Percentiles rank a stretch among this genome's conserved stretches.
Conservation (phyloP, 2,113 vertebrate species). For the Phodopus roborovskii region DNA sequence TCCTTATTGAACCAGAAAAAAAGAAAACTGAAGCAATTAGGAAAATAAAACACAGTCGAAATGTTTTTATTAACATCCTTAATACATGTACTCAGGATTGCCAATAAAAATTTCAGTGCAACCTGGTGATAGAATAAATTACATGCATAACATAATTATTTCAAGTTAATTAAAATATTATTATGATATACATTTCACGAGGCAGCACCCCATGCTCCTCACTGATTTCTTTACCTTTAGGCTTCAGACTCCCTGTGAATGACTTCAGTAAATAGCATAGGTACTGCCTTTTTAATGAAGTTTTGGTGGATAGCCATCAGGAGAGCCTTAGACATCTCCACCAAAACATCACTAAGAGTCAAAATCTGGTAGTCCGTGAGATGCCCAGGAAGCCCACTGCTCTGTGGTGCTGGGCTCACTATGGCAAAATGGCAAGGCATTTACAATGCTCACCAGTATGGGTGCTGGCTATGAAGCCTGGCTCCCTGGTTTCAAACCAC, state of each 20-base stretch:
- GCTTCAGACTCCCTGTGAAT: background rate
- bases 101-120: constrained; percentile 66
- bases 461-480: background rate
- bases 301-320: background rate
- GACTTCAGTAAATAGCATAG: background rate
- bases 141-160: constrained; percentile 47
- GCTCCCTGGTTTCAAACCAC: background rate
- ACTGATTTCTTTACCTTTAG: background rate
- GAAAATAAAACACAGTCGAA: constrained; percentile 68
- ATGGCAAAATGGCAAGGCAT: background rate
- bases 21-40: constrained; percentile 67
- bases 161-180: constrained; percentile 74
- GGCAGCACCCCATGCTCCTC: background rate
- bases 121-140: constrained; percentile 65
- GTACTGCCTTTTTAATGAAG: background rate
- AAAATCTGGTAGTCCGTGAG: background rate
- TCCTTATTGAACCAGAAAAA: constrained; percentile 71
- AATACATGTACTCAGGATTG: constrained; percentile 55
- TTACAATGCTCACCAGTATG: accelerated
- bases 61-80: constrained; percentile 70
- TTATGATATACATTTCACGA: constrained; percentile 7
- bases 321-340: background rate
- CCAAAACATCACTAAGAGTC: background rate
- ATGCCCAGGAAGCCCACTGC: background rate
- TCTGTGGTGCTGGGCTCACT: background rate